A percentile compares a stretch with the other conserved stretches of the same genome.
These are phyloP conservation scores for Apis cerana DNA, from an alignment of 1,140 invertebrate genomes.

Conservation along the genomic window DNA sequence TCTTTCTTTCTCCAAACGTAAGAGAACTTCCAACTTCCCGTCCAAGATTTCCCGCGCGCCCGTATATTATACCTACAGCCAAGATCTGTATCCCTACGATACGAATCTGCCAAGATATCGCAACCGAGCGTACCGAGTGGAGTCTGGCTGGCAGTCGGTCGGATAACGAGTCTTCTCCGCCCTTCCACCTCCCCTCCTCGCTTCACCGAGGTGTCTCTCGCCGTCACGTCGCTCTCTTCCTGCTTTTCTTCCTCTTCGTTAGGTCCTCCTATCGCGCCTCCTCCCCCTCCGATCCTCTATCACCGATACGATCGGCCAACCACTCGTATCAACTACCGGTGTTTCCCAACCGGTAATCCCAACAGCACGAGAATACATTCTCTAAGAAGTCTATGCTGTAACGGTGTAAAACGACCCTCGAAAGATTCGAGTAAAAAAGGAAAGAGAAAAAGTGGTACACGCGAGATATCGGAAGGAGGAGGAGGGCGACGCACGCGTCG, in stretches of 20 bases:
- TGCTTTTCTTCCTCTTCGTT: conserved; percentile 58
- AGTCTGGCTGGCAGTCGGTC: conserved; percentile 62
- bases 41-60: neutral
- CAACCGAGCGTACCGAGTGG: conserved; percentile 45
- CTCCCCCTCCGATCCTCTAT: conserved; percentile 43
- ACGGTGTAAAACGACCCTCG: too few species aligned
- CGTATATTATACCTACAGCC: neutral
- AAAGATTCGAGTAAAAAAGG: too few species aligned
- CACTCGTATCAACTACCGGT: conserved; percentile 58
- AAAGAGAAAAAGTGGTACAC: conserved; percentile 1
- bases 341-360: conserved; percentile 58
- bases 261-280: conserved; percentile 51
- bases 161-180: conserved; percentile 52
- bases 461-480: neutral
- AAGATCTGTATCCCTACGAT: conserved; percentile 66
- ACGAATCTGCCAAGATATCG: conserved; percentile 65
- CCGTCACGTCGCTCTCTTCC: conserved; percentile 50
- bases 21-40: too few species aligned
- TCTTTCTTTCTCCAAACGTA: too few species aligned
- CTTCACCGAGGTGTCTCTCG: conserved; percentile 46
- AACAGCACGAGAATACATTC: neutral
- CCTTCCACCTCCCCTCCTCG: neutral
- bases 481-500: conserved; percentile 54
- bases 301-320: conserved; percentile 57
- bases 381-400: too few species aligned